Evolutionary conservation across 2,113 vertebrate genomes (phyloP), one percentile per base, ranked within the genome.

Genomic region (Callaeas wilsoni): DNA sequence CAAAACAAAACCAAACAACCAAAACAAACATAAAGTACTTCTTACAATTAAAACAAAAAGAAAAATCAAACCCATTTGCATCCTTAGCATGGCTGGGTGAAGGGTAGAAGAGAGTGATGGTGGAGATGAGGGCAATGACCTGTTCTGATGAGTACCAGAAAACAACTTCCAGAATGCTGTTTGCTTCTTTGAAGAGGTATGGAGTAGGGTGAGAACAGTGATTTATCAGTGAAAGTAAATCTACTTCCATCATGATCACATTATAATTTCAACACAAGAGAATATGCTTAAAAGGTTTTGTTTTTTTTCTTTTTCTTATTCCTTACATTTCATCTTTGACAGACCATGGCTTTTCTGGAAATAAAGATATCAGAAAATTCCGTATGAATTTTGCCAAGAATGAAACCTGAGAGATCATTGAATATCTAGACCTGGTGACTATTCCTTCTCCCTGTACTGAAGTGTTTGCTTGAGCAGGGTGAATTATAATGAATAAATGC

Each of bases 401-500:
- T 29, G 39, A 73, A 89, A 69, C 44, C 13, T 26, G 22, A 85
- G 41, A 82, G 21, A 63, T 46, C 19, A 35, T 0, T 62, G 26
- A 79, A 30, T 44, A 49, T 39, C n/a, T 39, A 90, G 59, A 84
- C 8, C n/a, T 83, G 59, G 59, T 37, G 41, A 69, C 25, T 71
- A 37, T 35, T 88, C 37, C 47, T 91, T 92, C 44, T 42, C 22
- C 29, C 15, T 70, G 12, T 60, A 55, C 75, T 82, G 62, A 60
- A 93, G 47, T n/a, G 50, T 74, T 94, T 95, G 83, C 71, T 53
- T 62, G 63, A 79, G 32, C 16, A 82, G 62, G 35, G 20, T 79
- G 75, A 94, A 81, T 88, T 88, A 19, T 62, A 79, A 85, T 49
- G 62, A 95, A 56, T 91, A 96, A n/a, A 95, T 53, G 75, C 35